Evolutionary conservation across 2,888 invertebrate species (phyloP).

Genomic region (Zootermopsis nevadensis): DNA sequence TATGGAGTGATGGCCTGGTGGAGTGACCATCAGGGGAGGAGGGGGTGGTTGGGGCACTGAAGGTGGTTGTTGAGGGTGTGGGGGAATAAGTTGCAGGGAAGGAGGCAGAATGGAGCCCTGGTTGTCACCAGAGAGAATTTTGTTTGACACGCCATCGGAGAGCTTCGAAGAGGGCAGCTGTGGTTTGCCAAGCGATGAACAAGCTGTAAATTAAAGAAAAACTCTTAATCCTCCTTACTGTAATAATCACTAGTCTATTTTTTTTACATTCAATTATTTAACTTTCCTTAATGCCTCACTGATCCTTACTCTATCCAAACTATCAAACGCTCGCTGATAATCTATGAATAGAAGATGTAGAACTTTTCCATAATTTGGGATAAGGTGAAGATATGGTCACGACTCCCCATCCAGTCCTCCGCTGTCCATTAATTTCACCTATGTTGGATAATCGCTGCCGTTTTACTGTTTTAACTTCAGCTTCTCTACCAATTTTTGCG

Average conservation of each 20-base stretch:
- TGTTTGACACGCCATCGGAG: conserved; percentile 32
- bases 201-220: conserved; percentile 38
- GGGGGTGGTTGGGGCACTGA: conserved; percentile 48
- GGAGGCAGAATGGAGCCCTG: conserved; percentile 48
- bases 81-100: conserved; percentile 50
- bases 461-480: not conserved
- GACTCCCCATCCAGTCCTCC: no score
- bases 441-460: no score
- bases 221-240: not conserved
- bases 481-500: not conserved
- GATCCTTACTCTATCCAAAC: no score
- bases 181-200: conserved; percentile 47
- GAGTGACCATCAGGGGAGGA: conserved; percentile 46
- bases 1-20: conserved; percentile 44
- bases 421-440: no score
- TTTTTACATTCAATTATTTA: no score
- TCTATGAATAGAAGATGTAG: no score
- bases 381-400: no score
- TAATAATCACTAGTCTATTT: no score
- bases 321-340: no score
- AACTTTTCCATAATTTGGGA: no score
- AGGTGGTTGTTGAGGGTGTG: conserved; percentile 54
- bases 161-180: conserved; percentile 43
- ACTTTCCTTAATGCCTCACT: no score
- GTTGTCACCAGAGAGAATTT: conserved; percentile 27